Percentiles rank a stretch among this genome's conserved stretches.
phyloP scores from a whole-genome alignment of 2,888 invertebrate genomes.

The Diaperis boleti region DNA sequence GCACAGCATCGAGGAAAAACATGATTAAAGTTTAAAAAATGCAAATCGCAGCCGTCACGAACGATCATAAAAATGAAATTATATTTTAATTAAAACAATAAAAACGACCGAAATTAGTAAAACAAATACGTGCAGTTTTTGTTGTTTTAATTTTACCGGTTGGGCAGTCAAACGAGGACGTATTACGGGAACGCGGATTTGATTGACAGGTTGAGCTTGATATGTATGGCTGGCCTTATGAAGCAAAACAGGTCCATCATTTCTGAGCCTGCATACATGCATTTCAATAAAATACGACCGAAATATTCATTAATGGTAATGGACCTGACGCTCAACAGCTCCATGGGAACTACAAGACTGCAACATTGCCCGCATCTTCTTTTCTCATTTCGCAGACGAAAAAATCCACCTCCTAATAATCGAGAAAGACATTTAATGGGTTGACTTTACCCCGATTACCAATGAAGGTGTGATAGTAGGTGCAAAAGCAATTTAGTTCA shows the following conservation, averaged over 20 bases:
- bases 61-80: constrained; percentile 46
- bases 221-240: constrained; percentile 57
- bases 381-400: constrained; percentile 11
- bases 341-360: constrained; percentile 30
- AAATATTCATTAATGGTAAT: constrained; percentile 60
- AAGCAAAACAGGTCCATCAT: constrained; percentile 56
- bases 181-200: constrained; percentile 55
- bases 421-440: not conserved
- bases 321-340: constrained; percentile 25
- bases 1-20: constrained; percentile 23
- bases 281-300: constrained; percentile 57
- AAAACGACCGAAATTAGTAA: constrained; percentile 39
- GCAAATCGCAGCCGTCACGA: constrained; percentile 42
- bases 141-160: constrained; percentile 58
- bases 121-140: constrained; percentile 52
- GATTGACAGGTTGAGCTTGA: constrained; percentile 54
- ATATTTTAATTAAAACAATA: constrained; percentile 50
- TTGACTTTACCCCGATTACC: not conserved
- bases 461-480: constrained; percentile 1
- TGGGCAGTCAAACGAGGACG: constrained; percentile 56
- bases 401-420: constrained; percentile 7
- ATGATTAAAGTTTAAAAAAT: constrained; percentile 43
- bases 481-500: not conserved
- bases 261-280: constrained; percentile 55
- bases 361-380: constrained; percentile 16